Evolutionary conservation across 2,888 invertebrate species (phyloP).

Genomic region (Leptogaster cylindrica): DNA sequence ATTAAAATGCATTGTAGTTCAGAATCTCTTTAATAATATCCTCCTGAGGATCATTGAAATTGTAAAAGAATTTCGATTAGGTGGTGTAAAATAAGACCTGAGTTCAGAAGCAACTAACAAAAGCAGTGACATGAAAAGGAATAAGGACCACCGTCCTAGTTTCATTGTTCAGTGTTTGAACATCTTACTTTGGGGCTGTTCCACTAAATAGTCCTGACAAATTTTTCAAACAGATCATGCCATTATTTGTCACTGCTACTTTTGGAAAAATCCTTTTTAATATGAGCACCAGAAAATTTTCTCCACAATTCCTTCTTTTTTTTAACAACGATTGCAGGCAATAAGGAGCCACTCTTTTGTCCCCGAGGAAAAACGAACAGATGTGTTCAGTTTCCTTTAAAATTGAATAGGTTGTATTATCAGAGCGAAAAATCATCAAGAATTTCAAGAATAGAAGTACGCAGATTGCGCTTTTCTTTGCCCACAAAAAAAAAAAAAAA

Average conservation of each 20-base stretch:
- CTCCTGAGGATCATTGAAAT: no score
- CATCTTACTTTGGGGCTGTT: conserved; percentile 2
- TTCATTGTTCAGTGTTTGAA: not conserved
- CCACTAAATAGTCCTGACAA: not conserved
- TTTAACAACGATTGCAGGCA: not conserved
- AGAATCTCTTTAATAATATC: no score
- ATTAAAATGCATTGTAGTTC: no score
- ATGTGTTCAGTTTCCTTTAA: conserved; percentile 2
- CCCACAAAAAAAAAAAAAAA: no score
- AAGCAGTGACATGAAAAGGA: not conserved
- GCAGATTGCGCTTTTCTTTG: conserved; percentile 21
- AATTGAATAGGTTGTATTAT: not conserved
- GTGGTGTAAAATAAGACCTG: not conserved
- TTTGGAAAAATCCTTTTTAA: not conserved
- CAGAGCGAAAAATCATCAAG: not conserved
- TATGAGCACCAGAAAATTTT: conserved; percentile 11
- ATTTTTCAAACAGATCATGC: conserved; percentile 11
- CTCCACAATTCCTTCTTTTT: no score
- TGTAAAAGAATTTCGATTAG: no score
- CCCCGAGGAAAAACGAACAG: not conserved
- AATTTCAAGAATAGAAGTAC: not conserved
- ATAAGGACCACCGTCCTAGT: not conserved
- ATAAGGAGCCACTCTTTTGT: not conserved
- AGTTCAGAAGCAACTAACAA: conserved; percentile 1
- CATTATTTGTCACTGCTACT: not conserved